These are phyloP conservation scores for Platorchestia sp. DNA, from an alignment of 1,140 invertebrate genomes.

Conservation along the genomic window DNA sequence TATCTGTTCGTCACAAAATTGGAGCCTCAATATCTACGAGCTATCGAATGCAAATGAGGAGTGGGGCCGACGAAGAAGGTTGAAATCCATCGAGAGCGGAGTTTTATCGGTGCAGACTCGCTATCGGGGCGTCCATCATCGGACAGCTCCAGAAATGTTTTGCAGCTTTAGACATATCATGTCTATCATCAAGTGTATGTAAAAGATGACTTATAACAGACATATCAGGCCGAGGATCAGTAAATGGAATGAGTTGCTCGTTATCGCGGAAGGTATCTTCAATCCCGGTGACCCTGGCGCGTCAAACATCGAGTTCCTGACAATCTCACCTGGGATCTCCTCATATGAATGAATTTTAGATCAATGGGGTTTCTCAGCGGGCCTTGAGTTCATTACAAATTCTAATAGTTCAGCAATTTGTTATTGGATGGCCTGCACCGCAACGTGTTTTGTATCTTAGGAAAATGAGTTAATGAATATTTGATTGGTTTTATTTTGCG, in stretches of 20 bases:
- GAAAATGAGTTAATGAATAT: not conserved
- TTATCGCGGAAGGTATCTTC: constrained; percentile 41
- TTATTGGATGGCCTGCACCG: not conserved
- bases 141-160: constrained; percentile 46
- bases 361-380: not conserved
- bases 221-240: constrained; percentile 28
- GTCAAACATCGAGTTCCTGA: constrained; percentile 30
- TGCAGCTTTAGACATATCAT: constrained; percentile 48
- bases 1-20: constrained; percentile 50
- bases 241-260: constrained; percentile 45
- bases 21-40: constrained; percentile 39
- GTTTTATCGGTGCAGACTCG: not conserved
- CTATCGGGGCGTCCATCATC: constrained; percentile 8
- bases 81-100: not conserved
- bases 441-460: not conserved
- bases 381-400: not conserved
- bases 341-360: constrained; percentile 42
- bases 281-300: constrained; percentile 29
- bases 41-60: constrained; percentile 51
- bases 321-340: not conserved
- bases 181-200: constrained; percentile 53
- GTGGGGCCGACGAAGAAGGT: not conserved
- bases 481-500: not conserved
- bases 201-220: constrained; percentile 55
- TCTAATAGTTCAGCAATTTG: not conserved